Evolutionary conservation across 2,888 invertebrate genomes (phyloP), one percentile per base, ranked within the genome.

Genomic region (Lapara coniferarum): DNA sequence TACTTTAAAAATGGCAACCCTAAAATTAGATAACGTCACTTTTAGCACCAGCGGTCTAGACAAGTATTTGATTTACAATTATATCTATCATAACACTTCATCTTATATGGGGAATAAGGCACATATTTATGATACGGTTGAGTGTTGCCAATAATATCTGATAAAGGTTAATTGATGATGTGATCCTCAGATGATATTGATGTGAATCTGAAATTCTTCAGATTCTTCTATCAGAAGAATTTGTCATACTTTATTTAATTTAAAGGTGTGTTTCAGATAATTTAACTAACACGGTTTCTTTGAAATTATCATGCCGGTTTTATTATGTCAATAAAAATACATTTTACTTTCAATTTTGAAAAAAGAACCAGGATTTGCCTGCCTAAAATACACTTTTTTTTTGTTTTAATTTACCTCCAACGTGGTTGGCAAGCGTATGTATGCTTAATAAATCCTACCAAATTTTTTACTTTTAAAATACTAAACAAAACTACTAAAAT

Each of bases 101-200:
- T 37, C 58, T 10, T 13, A 37, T 3, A 63, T 63, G 10, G n/a
- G 10, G 6, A 46, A 46, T 44, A 63, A 53, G 10, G 8, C 51
- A 44, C 25, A 66, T n/a, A 25, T 52, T 30, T 53, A 52, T 30
- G 12, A 30, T 8, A 13, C 52, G 19, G 57, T 5, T 52, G 52
- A 10, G n/a, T 30, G 53, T 30, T 52, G 52, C 37, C 52, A 66
- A 66, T 53, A 66, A 66, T 69, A 67, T 13, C 57, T 58, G 19
- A 46, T 66, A 71, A 71, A 76, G 79, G 79, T 78, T 74, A 78
- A 78, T 78, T 73, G 66, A 16, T 52, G 30, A n/a, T 37, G 14
- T 66, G 66, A 30, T 53, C 66, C 25, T 4, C n/a, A 46, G 3
- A 57, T 56, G 44, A 59, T 63, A 63, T 46, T 16, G 59, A n/a